Evolutionary conservation across 2,113 vertebrate species (phyloP), one percentile per base, ranked within the genome.

Genomic region (Mustela lutreola): DNA sequence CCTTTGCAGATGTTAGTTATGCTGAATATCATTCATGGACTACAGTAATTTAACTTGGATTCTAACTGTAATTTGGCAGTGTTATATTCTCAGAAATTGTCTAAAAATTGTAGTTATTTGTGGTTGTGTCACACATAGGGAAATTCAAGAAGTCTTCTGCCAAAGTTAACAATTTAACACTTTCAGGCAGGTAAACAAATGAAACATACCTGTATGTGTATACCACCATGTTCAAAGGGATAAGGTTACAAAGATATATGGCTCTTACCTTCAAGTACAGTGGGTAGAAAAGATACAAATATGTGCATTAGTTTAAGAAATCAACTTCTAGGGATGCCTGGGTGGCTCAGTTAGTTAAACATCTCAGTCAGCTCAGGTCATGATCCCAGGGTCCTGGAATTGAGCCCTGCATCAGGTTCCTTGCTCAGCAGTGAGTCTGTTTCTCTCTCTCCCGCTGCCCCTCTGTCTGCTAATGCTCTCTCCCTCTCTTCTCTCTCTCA

Each of bases 41-140:
- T 96, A 21, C n/a, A 62, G 45, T 90, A 89, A 80, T 5, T 58
- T 89, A 76, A 67, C 67, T 95, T 92, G 31, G 8, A 83, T 91
- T 95, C 26, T 93, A 60, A 89, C 36, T 16, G 60, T 28, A 82
- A 19, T 67, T 97, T 39, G 70, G 71, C 11, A 71, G 7, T 91
- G 67, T 81, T 83, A 60, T 28, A 14, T 65, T 56, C 12, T 78
- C 70, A 97, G 63, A 80, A 82, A 53, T 31, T 87, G 39, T 11
- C 75, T 94, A 31, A 96, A 45, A 96, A 82, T 56, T 92, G 14
- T 90, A 88, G 7, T 96, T 48, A 95, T 84, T 89, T 93, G 11
- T 24, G 73, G 24, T 81, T 93, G 14, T 89, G 48, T 89, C 16
- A 89, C 48, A 94, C 14, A 9, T 9, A 82, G 18, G n/a, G 73